Evolutionary conservation across 2,113 vertebrate species (phyloP).

Genomic region (Ptychochromis oligacanthus): DNA sequence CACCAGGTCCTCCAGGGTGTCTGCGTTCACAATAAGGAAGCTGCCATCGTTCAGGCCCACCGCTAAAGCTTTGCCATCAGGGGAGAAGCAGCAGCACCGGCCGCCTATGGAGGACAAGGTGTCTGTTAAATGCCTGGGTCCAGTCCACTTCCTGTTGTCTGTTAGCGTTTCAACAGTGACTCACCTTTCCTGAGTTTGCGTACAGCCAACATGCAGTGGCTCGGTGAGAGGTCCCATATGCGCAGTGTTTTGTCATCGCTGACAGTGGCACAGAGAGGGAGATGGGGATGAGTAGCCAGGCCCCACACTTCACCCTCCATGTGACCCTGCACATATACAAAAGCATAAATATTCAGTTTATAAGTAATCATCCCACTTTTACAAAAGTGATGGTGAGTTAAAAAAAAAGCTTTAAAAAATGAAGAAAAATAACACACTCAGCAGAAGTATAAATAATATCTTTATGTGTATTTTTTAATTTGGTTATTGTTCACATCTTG

Average conservation of each 20-base stretch:
- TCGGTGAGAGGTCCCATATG: constrained; percentile 99
- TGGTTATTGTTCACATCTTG: neutral
- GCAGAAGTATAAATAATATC: accelerated
- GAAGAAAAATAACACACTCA: neutral
- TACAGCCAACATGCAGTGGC: constrained; percentile 99
- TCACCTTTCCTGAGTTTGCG: constrained; percentile 98
- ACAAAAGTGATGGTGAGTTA: neutral
- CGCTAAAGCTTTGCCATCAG: constrained; percentile 95
- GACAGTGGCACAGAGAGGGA: constrained; percentile 98
- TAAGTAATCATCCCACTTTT: neutral
- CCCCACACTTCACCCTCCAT: constrained; percentile 99
- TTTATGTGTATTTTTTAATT: neutral
- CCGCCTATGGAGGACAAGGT: constrained; percentile 82
- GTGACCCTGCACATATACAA: constrained; percentile 86
- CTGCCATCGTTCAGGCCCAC: constrained; percentile 97
- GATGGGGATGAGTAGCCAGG: constrained; percentile 95
- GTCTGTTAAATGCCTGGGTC: constrained; percentile 25
- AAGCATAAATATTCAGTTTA: neutral
- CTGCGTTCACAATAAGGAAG: constrained; percentile 96
- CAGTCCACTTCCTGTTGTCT: neutral
- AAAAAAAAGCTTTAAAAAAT: neutral
- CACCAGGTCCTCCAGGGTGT: constrained; percentile 97
- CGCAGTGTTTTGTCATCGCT: constrained; percentile 98
- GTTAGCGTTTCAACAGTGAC: constrained; percentile 29
- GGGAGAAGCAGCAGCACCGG: constrained; percentile 97